Conservation (phyloP, 2,797 vertebrate species). For the Chelonia mydas region DNA sequence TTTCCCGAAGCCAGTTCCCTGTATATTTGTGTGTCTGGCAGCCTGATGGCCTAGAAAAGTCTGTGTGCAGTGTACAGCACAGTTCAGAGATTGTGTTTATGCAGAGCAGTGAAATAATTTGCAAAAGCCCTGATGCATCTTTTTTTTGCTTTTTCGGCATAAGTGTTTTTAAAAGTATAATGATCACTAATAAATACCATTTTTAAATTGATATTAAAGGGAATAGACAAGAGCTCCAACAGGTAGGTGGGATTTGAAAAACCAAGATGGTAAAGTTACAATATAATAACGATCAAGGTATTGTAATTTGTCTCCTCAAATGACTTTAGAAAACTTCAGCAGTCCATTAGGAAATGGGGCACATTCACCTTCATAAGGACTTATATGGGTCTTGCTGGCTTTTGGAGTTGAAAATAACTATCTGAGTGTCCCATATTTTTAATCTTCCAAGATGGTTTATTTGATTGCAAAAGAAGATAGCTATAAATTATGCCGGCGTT, state of each 20-base stretch:
- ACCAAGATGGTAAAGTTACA: neutral
- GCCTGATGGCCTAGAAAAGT: neutral
- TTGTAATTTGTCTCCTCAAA: neutral
- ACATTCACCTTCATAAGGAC: neutral
- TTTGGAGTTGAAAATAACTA: conserved; percentile 2
- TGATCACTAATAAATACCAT: neutral
- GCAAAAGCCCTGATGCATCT: neutral
- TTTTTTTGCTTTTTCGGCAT: fast-evolving
- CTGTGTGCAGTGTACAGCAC: fast-evolving
- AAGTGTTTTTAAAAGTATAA: neutral
- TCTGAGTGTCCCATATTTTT: neutral
- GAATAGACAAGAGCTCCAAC: neutral
- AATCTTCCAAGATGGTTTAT: neutral
- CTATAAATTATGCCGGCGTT: neutral
- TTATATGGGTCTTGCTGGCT: neutral
- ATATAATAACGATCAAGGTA: neutral
- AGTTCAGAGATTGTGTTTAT: neutral
- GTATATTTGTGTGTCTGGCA: neutral
- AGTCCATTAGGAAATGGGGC: neutral
- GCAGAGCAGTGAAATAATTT: neutral
- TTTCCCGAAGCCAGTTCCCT: neutral
- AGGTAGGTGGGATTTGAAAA: neutral
- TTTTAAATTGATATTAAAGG: neutral
- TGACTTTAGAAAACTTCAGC: neutral
- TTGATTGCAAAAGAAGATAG: neutral